Evolutionary conservation across 2,113 vertebrate species (phyloP).

Genomic region (Esox niger): DNA sequence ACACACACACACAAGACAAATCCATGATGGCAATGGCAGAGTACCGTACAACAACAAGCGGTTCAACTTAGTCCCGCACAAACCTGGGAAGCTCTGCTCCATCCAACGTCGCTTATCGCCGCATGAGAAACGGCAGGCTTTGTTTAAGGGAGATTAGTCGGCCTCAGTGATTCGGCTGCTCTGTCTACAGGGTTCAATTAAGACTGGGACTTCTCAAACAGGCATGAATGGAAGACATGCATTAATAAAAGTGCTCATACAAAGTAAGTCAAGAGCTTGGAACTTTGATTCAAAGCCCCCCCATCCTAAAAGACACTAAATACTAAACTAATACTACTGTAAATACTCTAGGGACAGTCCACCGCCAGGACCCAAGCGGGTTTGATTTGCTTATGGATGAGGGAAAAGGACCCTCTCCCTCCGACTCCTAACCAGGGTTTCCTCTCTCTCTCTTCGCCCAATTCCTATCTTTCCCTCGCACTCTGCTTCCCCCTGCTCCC

Average conservation of each 20-base stretch:
- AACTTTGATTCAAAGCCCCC: too few species aligned
- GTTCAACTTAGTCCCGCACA: background rate
- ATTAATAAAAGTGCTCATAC: conserved; percentile 63
- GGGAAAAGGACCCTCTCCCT: too few species aligned
- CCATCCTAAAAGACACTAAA: conserved; percentile 55
- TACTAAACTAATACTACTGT: too few species aligned
- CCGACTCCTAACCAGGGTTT: too few species aligned
- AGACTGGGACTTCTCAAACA: conserved; percentile 59
- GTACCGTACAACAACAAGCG: background rate
- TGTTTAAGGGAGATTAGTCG: conserved; percentile 59
- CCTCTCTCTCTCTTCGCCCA: background rate
- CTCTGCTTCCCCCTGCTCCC: too few species aligned
- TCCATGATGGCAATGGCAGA: too few species aligned
- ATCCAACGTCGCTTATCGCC: conserved; percentile 21
- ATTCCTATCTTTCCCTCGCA: too few species aligned
- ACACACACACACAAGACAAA: background rate
- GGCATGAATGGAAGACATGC: conserved; percentile 43
- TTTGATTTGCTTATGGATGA: too few species aligned
- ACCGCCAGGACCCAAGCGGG: conserved; percentile 42
- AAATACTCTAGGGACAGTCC: conserved; percentile 49
- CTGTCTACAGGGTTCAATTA: conserved; percentile 65
- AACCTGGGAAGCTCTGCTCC: conserved; percentile 1
- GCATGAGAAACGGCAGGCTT: conserved; percentile 52
- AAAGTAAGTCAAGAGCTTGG: conserved; percentile 44
- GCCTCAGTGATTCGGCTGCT: conserved; percentile 49